A percentile compares a stretch with the other conserved stretches of the same genome.
Evolutionary conservation across 2,888 invertebrate genomes (phyloP).

Genomic region (Acleris laterana): DNA sequence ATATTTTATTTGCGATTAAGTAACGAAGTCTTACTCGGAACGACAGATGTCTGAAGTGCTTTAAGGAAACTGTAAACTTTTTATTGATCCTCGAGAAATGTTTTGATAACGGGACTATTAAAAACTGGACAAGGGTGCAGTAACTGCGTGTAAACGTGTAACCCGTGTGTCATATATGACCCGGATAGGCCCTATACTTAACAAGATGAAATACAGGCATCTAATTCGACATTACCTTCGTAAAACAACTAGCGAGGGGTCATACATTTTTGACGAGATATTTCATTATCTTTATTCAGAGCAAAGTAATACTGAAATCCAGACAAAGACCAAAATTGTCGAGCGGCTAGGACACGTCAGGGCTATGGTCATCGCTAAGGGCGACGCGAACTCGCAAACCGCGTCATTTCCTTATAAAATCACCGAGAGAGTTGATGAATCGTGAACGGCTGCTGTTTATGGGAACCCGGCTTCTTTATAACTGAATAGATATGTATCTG

Average conservation of each 20-base stretch:
- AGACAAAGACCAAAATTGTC: slow-evolving; percentile 8
- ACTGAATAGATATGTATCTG: slow-evolving; percentile 26
- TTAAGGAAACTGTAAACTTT: background rate
- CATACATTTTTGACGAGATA: background rate
- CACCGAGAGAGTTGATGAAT: slow-evolving; percentile 29
- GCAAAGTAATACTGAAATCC: background rate
- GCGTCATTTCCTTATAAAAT: slow-evolving; percentile 20
- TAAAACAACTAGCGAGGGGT: too few species aligned
- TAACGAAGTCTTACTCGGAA: background rate
- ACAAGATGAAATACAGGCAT: too few species aligned
- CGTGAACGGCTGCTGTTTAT: slow-evolving; percentile 26
- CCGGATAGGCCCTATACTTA: too few species aligned
- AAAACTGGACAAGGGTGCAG: background rate
- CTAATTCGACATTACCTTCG: too few species aligned
- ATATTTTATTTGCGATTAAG: slow-evolving; percentile 8
- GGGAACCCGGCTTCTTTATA: slow-evolving; percentile 21
- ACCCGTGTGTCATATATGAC: too few species aligned
- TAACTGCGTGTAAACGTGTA: too few species aligned
- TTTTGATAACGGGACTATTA: background rate
- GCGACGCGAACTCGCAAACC: slow-evolving; percentile 19
- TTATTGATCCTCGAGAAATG: background rate
- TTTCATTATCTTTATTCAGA: slow-evolving; percentile 12
- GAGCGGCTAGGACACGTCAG: slow-evolving; percentile 14
- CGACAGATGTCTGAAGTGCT: background rate
- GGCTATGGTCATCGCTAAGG: slow-evolving; percentile 24